These are phyloP conservation scores for Nomada goodeniana DNA, from an alignment of 2,888 invertebrate genomes.

Conservation along the genomic window DNA sequence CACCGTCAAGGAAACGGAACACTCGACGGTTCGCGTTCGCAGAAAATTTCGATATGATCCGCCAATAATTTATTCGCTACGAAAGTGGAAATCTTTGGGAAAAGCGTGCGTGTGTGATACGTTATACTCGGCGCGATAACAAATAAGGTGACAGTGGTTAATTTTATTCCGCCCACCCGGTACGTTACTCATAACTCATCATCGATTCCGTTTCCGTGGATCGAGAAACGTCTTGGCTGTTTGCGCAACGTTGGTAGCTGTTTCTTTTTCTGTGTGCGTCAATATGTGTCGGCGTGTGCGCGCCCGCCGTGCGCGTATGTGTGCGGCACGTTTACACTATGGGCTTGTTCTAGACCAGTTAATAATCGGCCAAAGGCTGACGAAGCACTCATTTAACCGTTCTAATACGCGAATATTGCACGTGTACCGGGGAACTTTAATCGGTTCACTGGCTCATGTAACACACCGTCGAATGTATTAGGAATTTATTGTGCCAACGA, in stretches of 20 bases:
- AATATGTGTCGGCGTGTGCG: background rate
- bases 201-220: no score
- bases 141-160: no score
- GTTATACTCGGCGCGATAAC: no score
- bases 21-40: no score
- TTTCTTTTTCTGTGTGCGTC: background rate
- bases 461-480: conserved; percentile 52
- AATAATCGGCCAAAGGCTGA: conserved; percentile 57
- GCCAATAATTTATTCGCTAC: no score
- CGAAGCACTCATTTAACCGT: conserved; percentile 59
- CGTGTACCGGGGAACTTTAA: conserved; percentile 45
- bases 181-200: no score
- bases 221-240: no score
- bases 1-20: background rate
- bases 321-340: background rate
- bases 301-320: background rate
- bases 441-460: conserved; percentile 63
- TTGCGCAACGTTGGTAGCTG: background rate
- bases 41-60: no score
- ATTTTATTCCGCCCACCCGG: no score
- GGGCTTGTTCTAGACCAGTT: conserved; percentile 47
- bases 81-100: no score
- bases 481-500: conserved; percentile 52
- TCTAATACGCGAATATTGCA: conserved; percentile 61
- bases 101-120: no score